Evolutionary conservation across 2,888 invertebrate species (phyloP).

Genomic region (Aleiodes leptofemur): DNA sequence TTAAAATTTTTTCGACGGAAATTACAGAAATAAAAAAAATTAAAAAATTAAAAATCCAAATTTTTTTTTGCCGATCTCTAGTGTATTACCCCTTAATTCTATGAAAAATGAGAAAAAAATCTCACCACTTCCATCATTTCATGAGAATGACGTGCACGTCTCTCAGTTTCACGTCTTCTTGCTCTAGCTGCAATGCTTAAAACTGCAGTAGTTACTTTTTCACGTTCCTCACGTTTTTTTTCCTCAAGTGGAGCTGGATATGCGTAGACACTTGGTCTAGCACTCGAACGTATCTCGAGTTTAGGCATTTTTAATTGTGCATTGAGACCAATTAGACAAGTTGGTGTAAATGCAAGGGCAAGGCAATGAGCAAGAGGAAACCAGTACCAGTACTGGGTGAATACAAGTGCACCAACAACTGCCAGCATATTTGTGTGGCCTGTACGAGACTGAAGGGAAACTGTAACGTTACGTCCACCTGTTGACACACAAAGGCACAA

Average conservation of each 20-base stretch:
- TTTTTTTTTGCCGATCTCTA: no score
- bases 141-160: slow-evolving; percentile 77
- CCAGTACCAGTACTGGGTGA: slow-evolving; percentile 99
- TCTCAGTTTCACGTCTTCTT: slow-evolving; percentile 88
- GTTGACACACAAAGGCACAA: slow-evolving; percentile 39
- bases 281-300: slow-evolving; percentile 92
- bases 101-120: slow-evolving; percentile 42
- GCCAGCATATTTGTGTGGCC: slow-evolving; percentile 98
- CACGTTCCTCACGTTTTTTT: slow-evolving; percentile 98
- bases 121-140: slow-evolving; percentile 93
- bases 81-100: no score
- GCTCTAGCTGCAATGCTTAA: slow-evolving; percentile 97
- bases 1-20: no score
- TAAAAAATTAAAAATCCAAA: no score
- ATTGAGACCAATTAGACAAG: slow-evolving; percentile 95
- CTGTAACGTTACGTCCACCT: slow-evolving; percentile 96
- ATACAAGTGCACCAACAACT: slow-evolving; percentile 97
- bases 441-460: slow-evolving; percentile 95
- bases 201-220: slow-evolving; percentile 98
- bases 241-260: slow-evolving; percentile 98
- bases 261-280: slow-evolving; percentile 95
- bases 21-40: no score
- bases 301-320: slow-evolving; percentile 95
- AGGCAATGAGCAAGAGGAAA: slow-evolving; percentile 98
- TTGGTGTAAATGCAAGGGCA: slow-evolving; percentile 96